phyloP scores from a whole-genome alignment of 1,140 invertebrate species.

The Solenopsis fugax region DNA sequence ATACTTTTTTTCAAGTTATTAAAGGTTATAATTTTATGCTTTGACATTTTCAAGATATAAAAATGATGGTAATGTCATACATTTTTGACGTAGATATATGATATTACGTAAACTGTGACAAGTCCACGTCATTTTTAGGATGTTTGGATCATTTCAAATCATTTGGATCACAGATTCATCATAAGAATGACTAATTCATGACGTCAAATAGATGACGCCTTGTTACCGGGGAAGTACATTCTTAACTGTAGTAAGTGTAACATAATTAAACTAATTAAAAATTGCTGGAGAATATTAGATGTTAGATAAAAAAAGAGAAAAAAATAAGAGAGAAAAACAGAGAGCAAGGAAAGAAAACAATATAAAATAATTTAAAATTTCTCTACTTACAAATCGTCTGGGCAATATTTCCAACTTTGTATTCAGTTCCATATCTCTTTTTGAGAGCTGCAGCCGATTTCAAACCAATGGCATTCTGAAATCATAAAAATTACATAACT shows the following conservation, averaged over 20 bases:
- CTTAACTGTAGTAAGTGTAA: not conserved
- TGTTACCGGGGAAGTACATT: not conserved
- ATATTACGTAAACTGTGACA: too few species aligned
- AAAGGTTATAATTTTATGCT: too few species aligned
- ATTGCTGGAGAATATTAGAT: not conserved
- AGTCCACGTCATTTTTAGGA: too few species aligned
- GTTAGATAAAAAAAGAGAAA: not conserved
- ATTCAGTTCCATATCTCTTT: not conserved
- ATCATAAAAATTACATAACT: not conserved
- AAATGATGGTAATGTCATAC: too few species aligned
- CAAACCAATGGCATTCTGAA: not conserved
- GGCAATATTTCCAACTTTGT: not conserved
- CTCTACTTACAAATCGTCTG: not conserved
- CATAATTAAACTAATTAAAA: not conserved
- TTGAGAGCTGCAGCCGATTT: not conserved
- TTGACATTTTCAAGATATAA: too few species aligned
- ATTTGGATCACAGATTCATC: too few species aligned
- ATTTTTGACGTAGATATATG: too few species aligned
- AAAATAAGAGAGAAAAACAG: slow-evolving; percentile 68
- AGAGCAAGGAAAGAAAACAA: slow-evolving; percentile 78
- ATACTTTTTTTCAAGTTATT: too few species aligned
- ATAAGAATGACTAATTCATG: too few species aligned
- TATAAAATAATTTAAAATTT: not conserved
- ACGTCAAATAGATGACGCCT: too few species aligned
- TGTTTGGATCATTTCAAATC: too few species aligned